Percentiles rank a stretch among this genome's conserved stretches.
These are phyloP conservation scores for Aegypius monachus DNA, from an alignment of 2,113 vertebrate species.

Conservation along the genomic window DNA sequence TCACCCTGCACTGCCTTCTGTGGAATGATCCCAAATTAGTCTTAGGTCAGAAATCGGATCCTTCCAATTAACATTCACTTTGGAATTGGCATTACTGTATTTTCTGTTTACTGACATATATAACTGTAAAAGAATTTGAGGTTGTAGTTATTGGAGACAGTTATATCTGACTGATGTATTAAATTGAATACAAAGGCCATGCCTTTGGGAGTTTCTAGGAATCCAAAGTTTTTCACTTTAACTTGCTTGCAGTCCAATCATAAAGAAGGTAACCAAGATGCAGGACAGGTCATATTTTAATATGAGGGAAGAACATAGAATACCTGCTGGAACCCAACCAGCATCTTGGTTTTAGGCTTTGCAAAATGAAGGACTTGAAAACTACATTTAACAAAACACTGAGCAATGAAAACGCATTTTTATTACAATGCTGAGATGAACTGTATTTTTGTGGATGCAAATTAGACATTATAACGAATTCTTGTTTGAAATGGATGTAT, in stretches of 20 bases:
- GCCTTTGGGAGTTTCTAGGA: neutral
- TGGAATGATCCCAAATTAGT: too few relatives aligned
- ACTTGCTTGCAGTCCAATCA: neutral
- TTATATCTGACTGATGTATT: neutral
- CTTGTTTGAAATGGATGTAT: neutral
- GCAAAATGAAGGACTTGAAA: neutral
- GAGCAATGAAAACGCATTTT: neutral
- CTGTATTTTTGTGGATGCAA: neutral
- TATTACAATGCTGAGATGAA: neutral
- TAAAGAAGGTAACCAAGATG: neutral
- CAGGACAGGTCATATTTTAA: neutral
- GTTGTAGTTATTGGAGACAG: neutral
- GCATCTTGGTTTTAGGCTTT: accelerated
- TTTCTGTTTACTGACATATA: neutral
- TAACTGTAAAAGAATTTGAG: neutral
- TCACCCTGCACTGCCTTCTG: neutral
- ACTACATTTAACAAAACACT: neutral
- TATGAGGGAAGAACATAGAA: accelerated
- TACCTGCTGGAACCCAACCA: neutral
- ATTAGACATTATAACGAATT: neutral
- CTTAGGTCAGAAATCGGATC: neutral
- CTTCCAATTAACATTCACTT: neutral
- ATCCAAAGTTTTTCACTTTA: neutral
- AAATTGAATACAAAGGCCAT: too few relatives aligned
- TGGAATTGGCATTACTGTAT: neutral